Evolutionary conservation across 2,797 vertebrate species (phyloP), one percentile per base, ranked within the genome.

Genomic region (Periophthalmus magnuspinnatus): DNA sequence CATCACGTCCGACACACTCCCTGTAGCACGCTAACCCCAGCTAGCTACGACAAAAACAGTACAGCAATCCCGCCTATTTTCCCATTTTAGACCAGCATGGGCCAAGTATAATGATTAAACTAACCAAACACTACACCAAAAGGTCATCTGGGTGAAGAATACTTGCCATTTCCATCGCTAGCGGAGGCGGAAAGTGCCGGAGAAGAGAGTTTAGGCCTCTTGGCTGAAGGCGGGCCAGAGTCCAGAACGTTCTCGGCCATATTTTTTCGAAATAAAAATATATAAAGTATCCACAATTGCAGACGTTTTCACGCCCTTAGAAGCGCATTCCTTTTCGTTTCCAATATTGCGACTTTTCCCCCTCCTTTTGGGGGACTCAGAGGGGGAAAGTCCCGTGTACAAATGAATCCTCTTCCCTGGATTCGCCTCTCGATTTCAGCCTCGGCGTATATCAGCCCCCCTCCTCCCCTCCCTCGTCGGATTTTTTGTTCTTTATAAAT

Each of bases 181-280:
- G 96, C 95, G 84, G 96, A 96, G 87, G 94, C 96, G 88, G 96
- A 98, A 90, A 98, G 96, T 90, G 97, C 95, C 94, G 96, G 97
- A 92, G 97, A 98, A 75, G 96, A 97, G 91, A 98, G 95, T 95
- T 98, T 98, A 95, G 97, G 97, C 95, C 97, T 96, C 95, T 99
- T 98, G 94, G 97, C 96, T 94, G 96, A 97, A 95, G 97, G 95
- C 95, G 97, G 96, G 95, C 97, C 97, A 92, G 91, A 88, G 93
- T 99, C 97, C 95, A 98, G 95, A 95, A 97, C 95, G 96, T 99
- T 98, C 95, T 99, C 97, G 95, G 96, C 96, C 97, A 99, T 98
- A 96, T 94, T 93, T 94, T 93, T 91, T 91, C 89, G 88, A 92
- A 93, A 92, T 92, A 92, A 93, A 93, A 93, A 93, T 92, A 92